phyloP scores from a whole-genome alignment of 2,113 vertebrate genomes.

The Nasalis larvatus region DNA sequence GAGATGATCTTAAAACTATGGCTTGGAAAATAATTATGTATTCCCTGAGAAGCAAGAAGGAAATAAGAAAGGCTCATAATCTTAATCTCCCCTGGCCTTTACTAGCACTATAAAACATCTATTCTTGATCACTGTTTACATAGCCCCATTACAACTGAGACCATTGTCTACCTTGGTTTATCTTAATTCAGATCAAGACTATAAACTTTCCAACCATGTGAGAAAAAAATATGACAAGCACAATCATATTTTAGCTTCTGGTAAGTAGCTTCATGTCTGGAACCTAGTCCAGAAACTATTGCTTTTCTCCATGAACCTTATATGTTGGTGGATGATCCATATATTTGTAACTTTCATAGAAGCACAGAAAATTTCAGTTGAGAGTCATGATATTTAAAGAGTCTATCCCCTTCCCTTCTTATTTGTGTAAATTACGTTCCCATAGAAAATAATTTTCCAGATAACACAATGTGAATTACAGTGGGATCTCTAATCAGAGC shows the following conservation, averaged over 20 bases:
- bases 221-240: background rate
- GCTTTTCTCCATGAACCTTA: background rate
- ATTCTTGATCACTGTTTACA: background rate
- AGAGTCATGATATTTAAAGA: background rate
- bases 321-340: background rate
- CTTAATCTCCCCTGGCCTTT: background rate
- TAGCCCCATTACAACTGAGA: background rate
- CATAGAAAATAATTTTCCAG: background rate
- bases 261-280: background rate
- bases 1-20: background rate
- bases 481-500: background rate
- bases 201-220: background rate
- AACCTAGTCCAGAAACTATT: background rate
- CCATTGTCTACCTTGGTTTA: background rate
- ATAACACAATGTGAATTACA: background rate
- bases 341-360: background rate
- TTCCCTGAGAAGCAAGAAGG: background rate
- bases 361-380: background rate
- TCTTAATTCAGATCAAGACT: background rate
- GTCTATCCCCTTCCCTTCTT: background rate
- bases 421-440: background rate
- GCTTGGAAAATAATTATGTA: background rate
- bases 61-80: background rate
- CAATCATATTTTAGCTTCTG: background rate
- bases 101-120: background rate